Percentiles rank a stretch among this genome's conserved stretches.
Conservation (phyloP, 2,888 invertebrate genomes). For the Copidosoma aretas region DNA sequence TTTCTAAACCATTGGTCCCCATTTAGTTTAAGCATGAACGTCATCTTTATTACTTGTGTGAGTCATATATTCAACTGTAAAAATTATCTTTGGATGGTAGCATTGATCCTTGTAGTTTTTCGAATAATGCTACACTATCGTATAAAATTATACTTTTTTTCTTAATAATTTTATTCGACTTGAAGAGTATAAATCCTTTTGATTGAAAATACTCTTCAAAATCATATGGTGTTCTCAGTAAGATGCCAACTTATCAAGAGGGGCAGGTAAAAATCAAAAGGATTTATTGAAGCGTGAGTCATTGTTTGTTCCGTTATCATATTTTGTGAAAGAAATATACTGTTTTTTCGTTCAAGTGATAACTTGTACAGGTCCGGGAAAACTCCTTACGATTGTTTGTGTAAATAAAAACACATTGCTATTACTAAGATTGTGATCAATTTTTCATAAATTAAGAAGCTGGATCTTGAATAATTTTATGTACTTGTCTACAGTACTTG, state of each 20-base stretch:
- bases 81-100: no score
- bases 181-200: constrained; percentile 11
- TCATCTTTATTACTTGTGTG: no score
- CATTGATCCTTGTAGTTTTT: no score
- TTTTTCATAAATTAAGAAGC: constrained; percentile 27
- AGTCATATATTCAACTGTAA: no score
- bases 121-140: constrained; percentile 37
- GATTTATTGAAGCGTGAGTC: constrained; percentile 3
- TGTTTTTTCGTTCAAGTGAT: constrained; percentile 1
- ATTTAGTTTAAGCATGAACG: no score
- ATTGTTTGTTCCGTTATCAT: constrained; percentile 30
- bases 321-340: constrained; percentile 17
- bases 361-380: constrained; percentile 1
- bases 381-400: neutral
- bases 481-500: constrained; percentile 8
- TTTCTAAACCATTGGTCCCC: no score
- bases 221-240: neutral
- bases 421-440: constrained; percentile 16
- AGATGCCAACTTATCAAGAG: constrained; percentile 2
- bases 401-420: constrained; percentile 23
- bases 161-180: constrained; percentile 42
- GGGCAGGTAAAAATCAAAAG: neutral
- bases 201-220: neutral
- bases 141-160: constrained; percentile 43
- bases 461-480: neutral